Percentiles rank a stretch among this genome's conserved stretches.
Evolutionary conservation across 2,113 vertebrate genomes (phyloP).

Genomic region (Larimichthys polyactis): DNA sequence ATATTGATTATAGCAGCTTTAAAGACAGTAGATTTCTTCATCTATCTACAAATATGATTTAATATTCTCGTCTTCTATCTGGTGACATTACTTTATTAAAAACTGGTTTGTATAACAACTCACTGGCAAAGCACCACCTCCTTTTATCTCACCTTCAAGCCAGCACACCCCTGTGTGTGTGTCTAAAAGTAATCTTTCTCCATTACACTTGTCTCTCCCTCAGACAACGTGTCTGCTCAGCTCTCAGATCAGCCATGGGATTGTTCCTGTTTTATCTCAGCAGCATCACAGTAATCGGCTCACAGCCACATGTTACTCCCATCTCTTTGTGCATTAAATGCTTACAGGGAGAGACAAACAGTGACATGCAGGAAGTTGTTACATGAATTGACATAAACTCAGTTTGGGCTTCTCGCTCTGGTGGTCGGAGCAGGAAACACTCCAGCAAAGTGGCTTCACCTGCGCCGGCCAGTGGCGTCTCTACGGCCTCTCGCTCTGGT

Average conservation of each 20-base stretch:
- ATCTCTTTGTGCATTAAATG: too few species aligned
- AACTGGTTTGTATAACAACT: constrained; percentile 46
- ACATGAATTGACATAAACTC: not conserved
- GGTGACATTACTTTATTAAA: not conserved
- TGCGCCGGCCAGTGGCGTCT: too few species aligned
- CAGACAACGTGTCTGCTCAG: constrained; percentile 17
- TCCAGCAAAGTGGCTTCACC: too few species aligned
- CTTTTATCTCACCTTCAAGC: not conserved
- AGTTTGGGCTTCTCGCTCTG: not conserved
- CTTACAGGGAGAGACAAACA: too few species aligned
- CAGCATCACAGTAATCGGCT: constrained; percentile 24
- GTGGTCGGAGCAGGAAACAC: too few species aligned
- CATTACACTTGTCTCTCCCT: constrained; percentile 9
- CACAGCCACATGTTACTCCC: constrained; percentile 5
- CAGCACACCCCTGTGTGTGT: not conserved
- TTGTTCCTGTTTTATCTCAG: constrained; percentile 6
- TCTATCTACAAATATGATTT: not conserved
- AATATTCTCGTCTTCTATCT: not conserved
- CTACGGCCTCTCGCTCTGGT: too few species aligned
- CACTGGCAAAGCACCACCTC: not conserved
- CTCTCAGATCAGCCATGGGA: constrained; percentile 4
- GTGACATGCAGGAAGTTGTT: not conserved
- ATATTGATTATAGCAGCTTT: not conserved
- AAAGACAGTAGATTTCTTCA: not conserved
- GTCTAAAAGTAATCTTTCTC: constrained; percentile 17